A percentile compares a stretch with the other conserved stretches of the same genome.
phyloP scores from a whole-genome alignment of 2,113 vertebrate species.

The Lynx canadensis region DNA sequence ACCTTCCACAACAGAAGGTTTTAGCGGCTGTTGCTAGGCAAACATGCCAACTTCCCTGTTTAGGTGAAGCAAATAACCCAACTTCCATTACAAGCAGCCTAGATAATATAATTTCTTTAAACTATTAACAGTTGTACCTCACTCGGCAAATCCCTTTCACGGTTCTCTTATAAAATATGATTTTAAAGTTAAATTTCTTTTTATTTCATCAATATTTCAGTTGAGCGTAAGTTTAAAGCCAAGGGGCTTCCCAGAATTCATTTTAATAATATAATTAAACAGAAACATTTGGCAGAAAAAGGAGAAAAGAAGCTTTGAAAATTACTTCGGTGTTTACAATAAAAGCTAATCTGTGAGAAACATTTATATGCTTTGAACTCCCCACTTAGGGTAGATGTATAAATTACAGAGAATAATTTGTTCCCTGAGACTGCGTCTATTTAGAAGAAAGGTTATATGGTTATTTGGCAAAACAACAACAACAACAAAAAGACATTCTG shows the following conservation, averaged over 20 bases:
- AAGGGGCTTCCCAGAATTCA: neutral
- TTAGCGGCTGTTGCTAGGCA: constrained; percentile 76
- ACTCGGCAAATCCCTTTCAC: neutral
- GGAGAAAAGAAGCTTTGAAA: constrained; percentile 18
- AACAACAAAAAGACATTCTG: neutral
- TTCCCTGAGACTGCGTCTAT: constrained; percentile 8
- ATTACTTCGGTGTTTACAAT: constrained; percentile 46
- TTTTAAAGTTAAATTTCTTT: constrained; percentile 56
- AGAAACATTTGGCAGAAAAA: constrained; percentile 32
- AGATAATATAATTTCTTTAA: constrained; percentile 46
- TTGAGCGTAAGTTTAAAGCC: constrained; percentile 15
- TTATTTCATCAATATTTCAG: constrained; percentile 9
- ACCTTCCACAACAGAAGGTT: constrained; percentile 70
- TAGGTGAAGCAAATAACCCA: constrained; percentile 58
- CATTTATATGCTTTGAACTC: constrained; percentile 27
- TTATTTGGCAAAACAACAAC: neutral
- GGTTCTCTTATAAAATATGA: neutral
- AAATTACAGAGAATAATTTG: neutral
- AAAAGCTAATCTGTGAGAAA: constrained; percentile 30
- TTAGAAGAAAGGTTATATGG: constrained; percentile 51
- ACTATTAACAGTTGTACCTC: constrained; percentile 20
- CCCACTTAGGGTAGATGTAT: neutral
- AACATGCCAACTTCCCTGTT: constrained; percentile 67
- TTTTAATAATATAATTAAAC: constrained; percentile 36
- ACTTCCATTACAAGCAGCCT: constrained; percentile 49